A percentile compares a stretch with the other conserved stretches of the same genome.
phyloP scores from a whole-genome alignment of 2,888 invertebrate species.

The Tinea trinotella region DNA sequence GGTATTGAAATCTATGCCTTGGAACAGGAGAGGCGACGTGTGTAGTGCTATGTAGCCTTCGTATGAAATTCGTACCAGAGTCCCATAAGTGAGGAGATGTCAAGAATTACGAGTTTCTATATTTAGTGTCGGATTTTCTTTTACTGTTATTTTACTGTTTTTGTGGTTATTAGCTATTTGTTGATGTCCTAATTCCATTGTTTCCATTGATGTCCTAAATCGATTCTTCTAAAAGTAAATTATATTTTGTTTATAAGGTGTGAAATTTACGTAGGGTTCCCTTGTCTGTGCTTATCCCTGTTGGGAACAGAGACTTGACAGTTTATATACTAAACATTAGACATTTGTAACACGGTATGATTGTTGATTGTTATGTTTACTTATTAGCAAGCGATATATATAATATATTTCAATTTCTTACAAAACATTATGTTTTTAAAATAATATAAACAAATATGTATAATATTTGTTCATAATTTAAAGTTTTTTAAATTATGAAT shows the following conservation, averaged over 20 bases:
- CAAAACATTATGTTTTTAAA: no score
- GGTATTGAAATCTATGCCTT: conserved; percentile 18
- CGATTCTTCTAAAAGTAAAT: background rate
- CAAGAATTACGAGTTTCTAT: conserved; percentile 11
- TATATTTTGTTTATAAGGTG: background rate
- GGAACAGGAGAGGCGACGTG: background rate
- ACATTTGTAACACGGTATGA: background rate
- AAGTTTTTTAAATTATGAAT: no score
- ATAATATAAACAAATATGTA: no score
- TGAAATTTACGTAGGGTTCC: background rate
- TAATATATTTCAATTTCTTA: no score
- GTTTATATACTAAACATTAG: background rate
- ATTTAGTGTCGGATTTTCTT: background rate
- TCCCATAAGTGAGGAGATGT: conserved; percentile 7
- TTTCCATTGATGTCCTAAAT: background rate
- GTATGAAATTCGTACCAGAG: conserved; percentile 16
- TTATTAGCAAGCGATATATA: no score
- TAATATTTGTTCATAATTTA: no score
- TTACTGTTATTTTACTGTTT: background rate
- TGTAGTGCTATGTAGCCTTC: background rate
- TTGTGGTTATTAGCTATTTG: conserved; percentile 2
- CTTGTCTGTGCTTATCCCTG: no score
- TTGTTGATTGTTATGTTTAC: no score
- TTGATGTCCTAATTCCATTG: background rate
- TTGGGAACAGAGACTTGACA: background rate